Base-by-base conservation (phyloP, 2,797 vertebrate genomes). In the Tenualosa thibaudeaui region DNA sequence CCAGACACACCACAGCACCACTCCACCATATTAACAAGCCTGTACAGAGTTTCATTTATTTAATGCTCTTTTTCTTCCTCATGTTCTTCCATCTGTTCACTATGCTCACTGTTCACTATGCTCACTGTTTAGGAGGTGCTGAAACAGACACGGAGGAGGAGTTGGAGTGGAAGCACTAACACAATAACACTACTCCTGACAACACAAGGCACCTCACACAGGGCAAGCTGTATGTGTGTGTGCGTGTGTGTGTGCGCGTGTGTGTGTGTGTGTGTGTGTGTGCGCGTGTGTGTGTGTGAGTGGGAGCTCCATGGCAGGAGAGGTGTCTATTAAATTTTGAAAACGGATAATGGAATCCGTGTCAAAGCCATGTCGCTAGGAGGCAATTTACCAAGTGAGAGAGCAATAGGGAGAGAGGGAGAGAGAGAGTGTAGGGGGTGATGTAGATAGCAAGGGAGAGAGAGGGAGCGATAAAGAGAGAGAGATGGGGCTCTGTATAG, bases 261-360 rank as follows among this genome's bases (percentile, higher is more conserved):
- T 37, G 26, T 68, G 65, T 68, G 65, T 9, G 26, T 15, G 26
- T 13, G 65, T 37, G 65, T 15, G 62, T 65, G 62, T 10, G 62
- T 24, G 56, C 0, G 15, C 19, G 68, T 17, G 68, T 43, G 31
- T 40, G 68, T 19, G 68, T 19, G 68, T 43, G 68, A 40, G 31
- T 75, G 37, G 68, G 37, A 75, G 68, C 62, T 68, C 62, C 62
- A 68, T 24, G 10, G 62, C 68, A 75, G 3, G 37, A 75, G 68
- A 54, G 58, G 81, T 54, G 58, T 49, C 53, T 81, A 53, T 89
- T 94, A 62, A 93, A 93, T 92, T 93, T 93, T 94, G 86, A 94
- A 91, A 87, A 89, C 86, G 87, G 85, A 88, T 92, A 93, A 94
- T 93, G 90, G 86, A 90, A 84, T 86, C 81, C 85, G 82, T 91